Conservation (phyloP, 2,113 vertebrate species). For the Oncorhynchus clarkii region DNA sequence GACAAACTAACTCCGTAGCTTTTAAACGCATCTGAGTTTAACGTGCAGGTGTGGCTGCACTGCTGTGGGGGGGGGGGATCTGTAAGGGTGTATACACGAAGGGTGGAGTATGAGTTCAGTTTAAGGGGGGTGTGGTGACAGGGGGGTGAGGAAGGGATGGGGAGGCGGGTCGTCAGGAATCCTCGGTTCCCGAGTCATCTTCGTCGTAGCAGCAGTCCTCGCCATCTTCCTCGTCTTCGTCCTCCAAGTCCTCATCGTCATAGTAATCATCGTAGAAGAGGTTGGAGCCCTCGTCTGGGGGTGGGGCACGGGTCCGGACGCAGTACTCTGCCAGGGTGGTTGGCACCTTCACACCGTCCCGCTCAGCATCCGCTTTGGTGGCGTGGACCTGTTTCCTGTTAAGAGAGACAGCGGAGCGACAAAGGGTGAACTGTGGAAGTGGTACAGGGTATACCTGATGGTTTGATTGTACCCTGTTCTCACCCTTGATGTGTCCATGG, state of each 20-base stretch:
- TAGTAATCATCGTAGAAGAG: slow-evolving; percentile 94
- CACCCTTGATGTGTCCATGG: neutral
- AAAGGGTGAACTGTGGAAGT: neutral
- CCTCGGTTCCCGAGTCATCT: slow-evolving; percentile 87
- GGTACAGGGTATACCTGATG: neutral
- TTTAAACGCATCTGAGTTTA: slow-evolving; percentile 38
- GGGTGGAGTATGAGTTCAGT: neutral
- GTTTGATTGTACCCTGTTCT: neutral
- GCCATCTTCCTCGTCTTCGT: slow-evolving; percentile 73
- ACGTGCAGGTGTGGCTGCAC: slow-evolving; percentile 45
- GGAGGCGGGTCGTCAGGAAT: slow-evolving; percentile 78
- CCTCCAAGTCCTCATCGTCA: slow-evolving; percentile 84
- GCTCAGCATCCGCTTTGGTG: slow-evolving; percentile 89
- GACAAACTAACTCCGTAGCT: slow-evolving; percentile 16
- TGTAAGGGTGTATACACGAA: no score
- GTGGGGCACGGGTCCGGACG: slow-evolving; percentile 86
- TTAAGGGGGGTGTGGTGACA: neutral
- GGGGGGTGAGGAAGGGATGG: neutral
- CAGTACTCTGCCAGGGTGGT: slow-evolving; percentile 94
- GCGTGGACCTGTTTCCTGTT: slow-evolving; percentile 89
- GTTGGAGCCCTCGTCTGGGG: slow-evolving; percentile 87
- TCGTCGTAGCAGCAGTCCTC: slow-evolving; percentile 85
- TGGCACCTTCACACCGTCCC: slow-evolving; percentile 92
- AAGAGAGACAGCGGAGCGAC: neutral
- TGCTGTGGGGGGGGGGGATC: no score